These are phyloP conservation scores for Nyleta sp. DNA, from an alignment of 2,888 invertebrate species.

Conservation along the genomic window DNA sequence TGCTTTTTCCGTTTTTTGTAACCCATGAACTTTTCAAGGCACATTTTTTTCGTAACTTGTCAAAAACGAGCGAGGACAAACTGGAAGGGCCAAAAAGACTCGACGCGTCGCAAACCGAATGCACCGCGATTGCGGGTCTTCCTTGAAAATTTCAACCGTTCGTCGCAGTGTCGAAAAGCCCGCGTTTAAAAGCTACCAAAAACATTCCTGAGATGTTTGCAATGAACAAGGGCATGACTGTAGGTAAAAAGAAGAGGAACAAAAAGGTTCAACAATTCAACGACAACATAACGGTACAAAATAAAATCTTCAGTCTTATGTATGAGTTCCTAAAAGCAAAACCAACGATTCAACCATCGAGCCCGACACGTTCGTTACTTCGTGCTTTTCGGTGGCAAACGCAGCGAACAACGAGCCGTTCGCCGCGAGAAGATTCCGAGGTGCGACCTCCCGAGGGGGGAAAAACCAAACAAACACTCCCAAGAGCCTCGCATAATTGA, in stretches of 20 bases:
- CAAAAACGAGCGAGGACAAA: slow-evolving; percentile 1
- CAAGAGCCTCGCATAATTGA: too few relatives aligned
- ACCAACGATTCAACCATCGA: background rate
- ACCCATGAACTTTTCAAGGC: slow-evolving; percentile 51
- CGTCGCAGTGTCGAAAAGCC: background rate
- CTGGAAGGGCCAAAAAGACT: background rate
- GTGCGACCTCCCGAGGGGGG: too few relatives aligned
- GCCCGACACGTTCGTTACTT: slow-evolving; percentile 27
- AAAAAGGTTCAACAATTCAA: background rate
- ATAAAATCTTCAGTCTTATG: background rate
- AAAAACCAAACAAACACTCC: too few relatives aligned
- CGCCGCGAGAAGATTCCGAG: background rate
- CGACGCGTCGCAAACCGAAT: background rate
- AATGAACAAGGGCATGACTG: background rate
- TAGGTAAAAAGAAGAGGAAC: background rate
- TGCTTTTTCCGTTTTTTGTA: background rate
- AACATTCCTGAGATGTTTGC: background rate
- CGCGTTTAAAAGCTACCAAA: background rate
- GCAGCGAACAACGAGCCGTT: background rate
- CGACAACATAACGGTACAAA: background rate
- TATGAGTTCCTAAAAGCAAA: background rate
- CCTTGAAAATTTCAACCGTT: slow-evolving; percentile 39
- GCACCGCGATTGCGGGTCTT: slow-evolving; percentile 5
- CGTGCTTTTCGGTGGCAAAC: background rate
- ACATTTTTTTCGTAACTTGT: slow-evolving; percentile 28